Evolutionary conservation across 2,797 vertebrate genomes (phyloP).

Genomic region (Potorous gilbertii): DNA sequence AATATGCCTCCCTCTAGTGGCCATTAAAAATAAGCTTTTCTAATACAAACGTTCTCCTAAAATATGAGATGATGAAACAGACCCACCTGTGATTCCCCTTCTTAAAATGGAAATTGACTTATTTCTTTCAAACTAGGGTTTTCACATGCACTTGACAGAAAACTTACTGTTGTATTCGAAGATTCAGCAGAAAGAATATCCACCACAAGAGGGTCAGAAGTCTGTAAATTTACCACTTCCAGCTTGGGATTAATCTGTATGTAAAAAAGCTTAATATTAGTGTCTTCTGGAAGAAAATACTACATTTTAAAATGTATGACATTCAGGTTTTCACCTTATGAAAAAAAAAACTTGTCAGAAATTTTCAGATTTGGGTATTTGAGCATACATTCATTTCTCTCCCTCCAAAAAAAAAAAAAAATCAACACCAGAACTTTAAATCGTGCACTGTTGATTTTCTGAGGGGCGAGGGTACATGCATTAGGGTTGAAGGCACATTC

Average conservation of each 20-base stretch:
- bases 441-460: background rate
- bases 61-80: background rate
- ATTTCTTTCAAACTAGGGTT: background rate
- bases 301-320: background rate
- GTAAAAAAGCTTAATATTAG: constrained; percentile 57
- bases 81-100: background rate
- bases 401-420: background rate
- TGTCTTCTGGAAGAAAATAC: constrained; percentile 48
- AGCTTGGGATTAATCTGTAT: constrained; percentile 88
- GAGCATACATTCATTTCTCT: background rate
- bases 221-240: constrained; percentile 87
- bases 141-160: constrained; percentile 44
- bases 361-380: background rate
- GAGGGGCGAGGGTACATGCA: background rate
- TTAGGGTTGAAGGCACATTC: background rate
- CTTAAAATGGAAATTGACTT: background rate
- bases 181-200: constrained; percentile 83
- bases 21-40: background rate
- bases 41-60: background rate
- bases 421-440: background rate
- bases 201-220: constrained; percentile 86
- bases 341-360: background rate
- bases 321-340: background rate
- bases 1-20: constrained; percentile 58
- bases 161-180: constrained; percentile 81